These are phyloP conservation scores for Jacana jacana DNA, from an alignment of 2,113 vertebrate species.

Conservation along the genomic window DNA sequence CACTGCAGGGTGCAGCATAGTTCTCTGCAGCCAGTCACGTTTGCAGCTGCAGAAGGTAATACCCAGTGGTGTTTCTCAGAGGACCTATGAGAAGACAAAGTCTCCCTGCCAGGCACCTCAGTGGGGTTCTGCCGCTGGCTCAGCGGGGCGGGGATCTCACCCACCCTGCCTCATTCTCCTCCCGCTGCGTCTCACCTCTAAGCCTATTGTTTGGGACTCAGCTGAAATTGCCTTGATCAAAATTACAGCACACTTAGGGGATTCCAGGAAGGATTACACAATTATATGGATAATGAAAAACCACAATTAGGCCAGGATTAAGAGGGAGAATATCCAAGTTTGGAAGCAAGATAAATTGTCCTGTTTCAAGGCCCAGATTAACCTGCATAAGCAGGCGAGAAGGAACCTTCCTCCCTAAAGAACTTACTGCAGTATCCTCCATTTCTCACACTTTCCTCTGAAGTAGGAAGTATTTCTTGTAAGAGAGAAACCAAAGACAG, in stretches of 20 bases:
- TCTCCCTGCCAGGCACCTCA: fast-evolving
- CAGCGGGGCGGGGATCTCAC: neutral
- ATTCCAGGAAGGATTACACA: constrained; percentile 40
- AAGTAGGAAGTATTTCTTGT: neutral
- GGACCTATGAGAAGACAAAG: neutral
- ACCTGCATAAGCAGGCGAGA: neutral
- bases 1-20: neutral
- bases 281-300: constrained; percentile 52
- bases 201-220: neutral
- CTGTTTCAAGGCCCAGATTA: neutral
- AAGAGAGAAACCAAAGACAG: neutral
- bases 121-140: neutral
- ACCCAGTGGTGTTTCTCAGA: neutral
- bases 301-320: constrained; percentile 42
- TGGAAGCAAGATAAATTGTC: constrained; percentile 35
- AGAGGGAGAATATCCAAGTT: constrained; percentile 39
- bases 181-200: too few species aligned
- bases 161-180: constrained; percentile 17
- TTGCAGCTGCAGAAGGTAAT: neutral
- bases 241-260: neutral
- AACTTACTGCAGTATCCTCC: neutral
- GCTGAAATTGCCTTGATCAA: constrained; percentile 38
- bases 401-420: neutral
- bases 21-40: neutral
- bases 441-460: neutral